These are phyloP conservation scores for Nasonia oneida DNA, from an alignment of 2,888 invertebrate species.

Conservation along the genomic window DNA sequence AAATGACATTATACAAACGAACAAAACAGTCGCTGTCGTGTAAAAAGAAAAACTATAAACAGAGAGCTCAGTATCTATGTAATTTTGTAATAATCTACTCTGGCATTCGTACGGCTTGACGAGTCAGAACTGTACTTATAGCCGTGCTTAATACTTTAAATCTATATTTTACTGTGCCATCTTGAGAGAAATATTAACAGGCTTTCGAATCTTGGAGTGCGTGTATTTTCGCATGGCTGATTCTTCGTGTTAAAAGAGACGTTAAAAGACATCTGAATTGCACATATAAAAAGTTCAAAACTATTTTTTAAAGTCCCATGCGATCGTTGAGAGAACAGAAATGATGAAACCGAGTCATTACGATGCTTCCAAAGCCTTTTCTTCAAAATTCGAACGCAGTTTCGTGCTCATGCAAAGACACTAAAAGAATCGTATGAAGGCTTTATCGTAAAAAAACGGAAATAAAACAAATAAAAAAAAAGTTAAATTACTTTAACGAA, in stretches of 20 bases:
- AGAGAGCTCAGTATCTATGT: no score
- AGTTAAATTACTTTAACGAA: constrained; percentile 17
- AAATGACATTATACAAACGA: no score
- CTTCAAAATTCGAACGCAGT: constrained; percentile 47
- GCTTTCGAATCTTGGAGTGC: no score
- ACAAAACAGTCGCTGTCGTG: no score
- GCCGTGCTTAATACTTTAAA: no score
- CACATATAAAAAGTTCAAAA: not conserved
- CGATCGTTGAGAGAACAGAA: not conserved
- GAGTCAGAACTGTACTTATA: no score
- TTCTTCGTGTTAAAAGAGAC: not conserved
- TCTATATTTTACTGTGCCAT: no score
- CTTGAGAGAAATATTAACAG: no score
- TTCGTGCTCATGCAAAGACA: constrained; percentile 1
- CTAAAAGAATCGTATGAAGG: constrained; percentile 17
- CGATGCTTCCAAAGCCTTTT: constrained; percentile 29
- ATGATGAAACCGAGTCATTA: not conserved
- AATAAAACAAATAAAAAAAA: not conserved
- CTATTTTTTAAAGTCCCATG: constrained; percentile 18
- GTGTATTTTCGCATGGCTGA: not conserved
- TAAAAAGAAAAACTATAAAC: no score
- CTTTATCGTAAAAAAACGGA: not conserved
- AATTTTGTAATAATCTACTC: no score
- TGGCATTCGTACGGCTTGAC: no score
- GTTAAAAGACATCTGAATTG: not conserved